Conservation (phyloP, 2,113 vertebrate genomes). For the Prionailurus bengalensis region DNA sequence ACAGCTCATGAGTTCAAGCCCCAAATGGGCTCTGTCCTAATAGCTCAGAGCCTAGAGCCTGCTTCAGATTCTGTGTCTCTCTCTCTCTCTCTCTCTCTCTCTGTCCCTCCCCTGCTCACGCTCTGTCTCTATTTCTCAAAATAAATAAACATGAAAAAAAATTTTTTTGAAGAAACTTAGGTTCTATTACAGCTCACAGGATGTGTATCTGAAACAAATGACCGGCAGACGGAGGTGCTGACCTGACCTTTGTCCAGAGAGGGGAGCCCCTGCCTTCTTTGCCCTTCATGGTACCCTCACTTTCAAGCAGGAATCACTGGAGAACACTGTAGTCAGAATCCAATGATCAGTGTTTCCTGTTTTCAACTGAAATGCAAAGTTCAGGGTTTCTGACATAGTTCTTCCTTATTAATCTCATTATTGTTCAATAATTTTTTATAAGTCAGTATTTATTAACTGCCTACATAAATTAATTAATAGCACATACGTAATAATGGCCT, state of each 20-base stretch:
- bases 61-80: too few species aligned
- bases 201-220: background rate
- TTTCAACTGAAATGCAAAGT: conserved; percentile 10
- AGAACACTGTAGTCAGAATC: background rate
- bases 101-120: too few species aligned
- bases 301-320: background rate
- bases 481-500: background rate
- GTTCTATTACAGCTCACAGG: background rate
- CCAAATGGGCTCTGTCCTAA: too few species aligned
- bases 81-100: too few species aligned
- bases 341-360: background rate
- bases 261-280: background rate
- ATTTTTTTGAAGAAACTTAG: background rate
- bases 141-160: too few species aligned
- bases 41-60: too few species aligned
- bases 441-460: background rate
- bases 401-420: background rate
- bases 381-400: background rate
- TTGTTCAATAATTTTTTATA: background rate
- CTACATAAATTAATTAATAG: background rate
- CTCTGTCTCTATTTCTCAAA: too few species aligned
- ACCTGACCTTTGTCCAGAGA: background rate
- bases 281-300: background rate
- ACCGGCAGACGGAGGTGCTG: accelerated
- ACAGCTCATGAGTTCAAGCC: too few species aligned